Percentiles rank a stretch among this genome's conserved stretches.
Conservation (phyloP, 64 coral and sea anemone genomes). For the Montipora efflorescens region DNA sequence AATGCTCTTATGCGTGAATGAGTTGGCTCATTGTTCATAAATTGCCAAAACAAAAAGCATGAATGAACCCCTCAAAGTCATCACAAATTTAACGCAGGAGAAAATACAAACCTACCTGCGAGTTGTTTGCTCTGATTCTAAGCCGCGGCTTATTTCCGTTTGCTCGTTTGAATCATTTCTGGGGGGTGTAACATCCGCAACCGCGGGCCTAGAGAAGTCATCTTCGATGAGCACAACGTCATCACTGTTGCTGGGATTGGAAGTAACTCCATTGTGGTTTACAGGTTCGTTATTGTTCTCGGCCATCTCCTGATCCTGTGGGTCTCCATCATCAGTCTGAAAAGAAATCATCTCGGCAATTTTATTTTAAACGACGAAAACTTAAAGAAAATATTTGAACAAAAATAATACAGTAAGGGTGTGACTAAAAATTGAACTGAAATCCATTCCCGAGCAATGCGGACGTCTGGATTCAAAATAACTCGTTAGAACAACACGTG, state of each 20-base stretch:
- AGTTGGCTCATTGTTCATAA: too few relatives aligned
- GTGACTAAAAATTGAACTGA: too few relatives aligned
- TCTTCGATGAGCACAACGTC: background rate
- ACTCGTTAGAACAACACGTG: too few relatives aligned
- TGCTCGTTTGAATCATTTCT: background rate
- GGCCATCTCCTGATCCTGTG: background rate
- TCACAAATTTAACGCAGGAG: too few relatives aligned
- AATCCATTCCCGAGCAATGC: too few relatives aligned
- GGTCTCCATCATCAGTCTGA: background rate
- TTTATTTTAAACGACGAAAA: background rate
- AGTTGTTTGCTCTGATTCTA: slow-evolving; percentile 13
- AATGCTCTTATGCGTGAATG: background rate
- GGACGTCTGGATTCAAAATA: too few relatives aligned
- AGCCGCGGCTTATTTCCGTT: background rate
- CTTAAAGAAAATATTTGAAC: too few relatives aligned
- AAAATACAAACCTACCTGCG: background rate
- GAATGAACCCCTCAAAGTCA: too few relatives aligned
- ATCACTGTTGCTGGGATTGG: background rate
- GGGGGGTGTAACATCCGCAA: background rate
- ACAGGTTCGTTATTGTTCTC: background rate
- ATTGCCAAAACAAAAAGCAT: too few relatives aligned
- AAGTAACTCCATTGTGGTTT: background rate
- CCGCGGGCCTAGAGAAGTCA: background rate
- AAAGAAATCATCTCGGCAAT: background rate
- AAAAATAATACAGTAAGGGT: too few relatives aligned